Conservation (phyloP, 2,113 vertebrate genomes). For the Todiramphus chloris region DNA sequence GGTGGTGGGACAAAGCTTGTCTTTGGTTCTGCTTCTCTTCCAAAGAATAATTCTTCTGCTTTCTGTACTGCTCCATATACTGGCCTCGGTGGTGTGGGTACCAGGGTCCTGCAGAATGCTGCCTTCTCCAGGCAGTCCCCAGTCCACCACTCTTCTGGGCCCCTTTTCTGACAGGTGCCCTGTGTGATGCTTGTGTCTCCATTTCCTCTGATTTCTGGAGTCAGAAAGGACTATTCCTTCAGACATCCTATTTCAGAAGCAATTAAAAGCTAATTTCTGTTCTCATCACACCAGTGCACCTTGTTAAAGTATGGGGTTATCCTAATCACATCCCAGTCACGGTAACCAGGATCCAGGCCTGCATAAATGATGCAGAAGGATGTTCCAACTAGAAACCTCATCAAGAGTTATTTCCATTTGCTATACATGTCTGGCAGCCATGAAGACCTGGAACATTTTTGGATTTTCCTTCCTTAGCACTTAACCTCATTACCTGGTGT, state of each 20-base stretch:
- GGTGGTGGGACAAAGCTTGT: neutral
- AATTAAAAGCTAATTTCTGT: neutral
- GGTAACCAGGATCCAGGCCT: neutral
- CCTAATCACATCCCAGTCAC: neutral
- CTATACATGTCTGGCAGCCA: neutral
- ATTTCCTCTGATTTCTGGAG: neutral
- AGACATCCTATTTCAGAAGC: neutral
- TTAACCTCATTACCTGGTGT: neutral
- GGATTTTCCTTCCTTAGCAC: neutral
- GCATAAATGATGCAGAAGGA: fast-evolving
- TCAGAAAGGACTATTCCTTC: neutral
- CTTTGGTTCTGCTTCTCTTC: neutral
- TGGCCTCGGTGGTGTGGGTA: neutral
- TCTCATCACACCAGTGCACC: neutral
- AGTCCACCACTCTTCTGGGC: fast-evolving
- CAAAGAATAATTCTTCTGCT: neutral
- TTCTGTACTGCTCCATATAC: neutral
- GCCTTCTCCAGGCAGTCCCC: neutral
- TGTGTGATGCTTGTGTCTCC: neutral
- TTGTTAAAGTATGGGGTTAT: neutral
- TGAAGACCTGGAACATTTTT: neutral
- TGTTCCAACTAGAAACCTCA: neutral
- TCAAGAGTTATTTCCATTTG: neutral
- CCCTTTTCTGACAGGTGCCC: neutral
- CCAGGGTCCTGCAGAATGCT: neutral